Evolutionary conservation across 1,140 invertebrate species (phyloP).

Genomic region (Pseudomyrmex flavicornis): DNA sequence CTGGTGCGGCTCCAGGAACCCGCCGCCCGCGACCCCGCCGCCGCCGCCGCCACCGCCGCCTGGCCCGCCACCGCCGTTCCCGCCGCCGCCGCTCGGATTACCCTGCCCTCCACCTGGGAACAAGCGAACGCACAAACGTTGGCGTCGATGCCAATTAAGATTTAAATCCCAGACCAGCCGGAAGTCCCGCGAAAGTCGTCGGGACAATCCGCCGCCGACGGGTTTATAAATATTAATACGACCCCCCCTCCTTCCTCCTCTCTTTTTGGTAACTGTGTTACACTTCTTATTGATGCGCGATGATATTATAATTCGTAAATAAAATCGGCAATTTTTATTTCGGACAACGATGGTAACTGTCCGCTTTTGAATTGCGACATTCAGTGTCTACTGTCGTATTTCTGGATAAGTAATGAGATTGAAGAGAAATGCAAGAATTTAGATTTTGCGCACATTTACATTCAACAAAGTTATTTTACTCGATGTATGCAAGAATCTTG

Average conservation of each 20-base stretch:
- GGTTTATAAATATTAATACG: conserved; percentile 51
- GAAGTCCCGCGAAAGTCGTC: conserved; percentile 49
- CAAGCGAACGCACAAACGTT: conserved; percentile 60
- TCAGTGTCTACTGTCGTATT: no score
- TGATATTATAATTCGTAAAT: background rate
- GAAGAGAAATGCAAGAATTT: no score
- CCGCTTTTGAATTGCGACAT: background rate
- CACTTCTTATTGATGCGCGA: background rate
- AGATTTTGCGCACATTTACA: no score
- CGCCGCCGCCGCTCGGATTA: conserved; percentile 82
- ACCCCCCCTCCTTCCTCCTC: no score
- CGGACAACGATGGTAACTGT: background rate
- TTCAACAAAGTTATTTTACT: no score
- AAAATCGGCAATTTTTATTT: background rate
- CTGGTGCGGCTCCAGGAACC: conserved; percentile 90
- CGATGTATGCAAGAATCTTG: background rate
- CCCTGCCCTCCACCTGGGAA: conserved; percentile 83
- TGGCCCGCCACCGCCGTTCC: conserved; percentile 82
- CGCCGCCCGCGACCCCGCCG: conserved; percentile 86
- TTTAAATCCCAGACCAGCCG: conserved; percentile 40
- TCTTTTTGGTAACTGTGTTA: background rate
- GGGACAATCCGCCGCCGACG: conserved; percentile 56
- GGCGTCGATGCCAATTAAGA: conserved; percentile 66
- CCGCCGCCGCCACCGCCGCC: conserved; percentile 83
- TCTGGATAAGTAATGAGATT: no score